Percentiles rank a stretch among this genome's conserved stretches.
These are phyloP conservation scores for Macaca fascicularis DNA, from an alignment of 2,113 vertebrate species.

Conservation along the genomic window T2T-MFA8v1.1 NC_088376.1:7962501-7963000, in stretches of 20 bases:
- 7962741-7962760: neutral
- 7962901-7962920: neutral
- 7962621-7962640: neutral
- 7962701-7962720: neutral
- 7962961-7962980: neutral
- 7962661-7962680: neutral
- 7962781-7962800: too few relatives aligned
- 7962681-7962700: neutral
- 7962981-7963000: neutral
- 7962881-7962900: neutral
- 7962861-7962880: neutral
- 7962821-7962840: neutral
- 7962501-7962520: neutral
- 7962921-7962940: neutral
- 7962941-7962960: neutral
- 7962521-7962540: neutral
- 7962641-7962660: neutral
- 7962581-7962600: neutral
- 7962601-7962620: neutral
- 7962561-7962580: neutral
- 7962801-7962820: neutral
- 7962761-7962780: neutral
- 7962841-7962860: neutral
- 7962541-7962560: neutral
- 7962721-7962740: neutral